Percentiles rank a stretch among this genome's conserved stretches.
These are phyloP conservation scores for Epinephelus fuscoguttatus DNA, from an alignment of 2,113 vertebrate genomes.

Conservation along the genomic window DNA sequence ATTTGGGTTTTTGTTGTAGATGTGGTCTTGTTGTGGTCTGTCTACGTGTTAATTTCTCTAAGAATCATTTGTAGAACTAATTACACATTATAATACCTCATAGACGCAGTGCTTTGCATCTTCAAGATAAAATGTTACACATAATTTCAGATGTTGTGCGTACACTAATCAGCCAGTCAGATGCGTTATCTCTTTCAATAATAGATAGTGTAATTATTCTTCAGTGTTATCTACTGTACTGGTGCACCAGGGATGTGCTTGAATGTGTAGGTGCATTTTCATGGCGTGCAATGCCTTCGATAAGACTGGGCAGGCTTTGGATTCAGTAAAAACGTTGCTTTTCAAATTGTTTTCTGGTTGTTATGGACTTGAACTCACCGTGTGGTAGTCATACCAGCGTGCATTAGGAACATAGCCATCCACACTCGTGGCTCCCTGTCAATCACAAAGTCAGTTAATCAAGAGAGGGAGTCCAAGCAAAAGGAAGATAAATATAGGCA, in stretches of 20 bases:
- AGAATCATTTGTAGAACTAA: background rate
- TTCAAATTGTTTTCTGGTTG: background rate
- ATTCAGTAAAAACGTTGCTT: background rate
- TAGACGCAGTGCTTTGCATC: background rate
- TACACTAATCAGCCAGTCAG: background rate
- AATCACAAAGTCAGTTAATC: conserved; percentile 23
- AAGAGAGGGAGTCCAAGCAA: background rate
- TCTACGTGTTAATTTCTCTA: background rate
- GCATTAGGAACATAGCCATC: conserved; percentile 66
- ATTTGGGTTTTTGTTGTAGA: background rate
- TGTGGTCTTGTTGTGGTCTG: background rate
- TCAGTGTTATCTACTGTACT: background rate
- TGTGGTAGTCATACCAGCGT: conserved; percentile 79
- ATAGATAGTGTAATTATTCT: background rate
- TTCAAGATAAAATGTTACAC: background rate
- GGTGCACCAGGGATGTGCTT: background rate
- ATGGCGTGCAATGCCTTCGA: background rate
- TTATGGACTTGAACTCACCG: conserved; percentile 63
- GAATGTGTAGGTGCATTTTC: background rate
- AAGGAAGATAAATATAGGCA: background rate
- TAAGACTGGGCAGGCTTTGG: background rate
- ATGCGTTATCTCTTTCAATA: background rate
- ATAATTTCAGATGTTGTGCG: background rate
- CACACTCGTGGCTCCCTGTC: conserved; percentile 62
- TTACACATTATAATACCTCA: background rate